phyloP scores from a whole-genome alignment of 2,888 invertebrate species.

The Myopa testacea region DNA sequence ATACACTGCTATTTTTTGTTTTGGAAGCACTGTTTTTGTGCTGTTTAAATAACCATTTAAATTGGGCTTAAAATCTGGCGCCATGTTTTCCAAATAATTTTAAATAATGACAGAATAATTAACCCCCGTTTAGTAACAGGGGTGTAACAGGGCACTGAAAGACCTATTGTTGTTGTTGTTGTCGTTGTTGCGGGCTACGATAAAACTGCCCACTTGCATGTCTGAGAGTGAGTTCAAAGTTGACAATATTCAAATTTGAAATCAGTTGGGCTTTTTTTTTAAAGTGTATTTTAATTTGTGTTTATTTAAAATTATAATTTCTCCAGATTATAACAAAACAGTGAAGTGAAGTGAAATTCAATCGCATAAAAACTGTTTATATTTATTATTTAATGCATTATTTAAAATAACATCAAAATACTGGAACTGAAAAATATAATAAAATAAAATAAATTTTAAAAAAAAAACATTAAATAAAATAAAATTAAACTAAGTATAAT shows the following conservation, averaged over 20 bases:
- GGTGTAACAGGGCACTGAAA: background rate
- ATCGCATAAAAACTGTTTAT: too few relatives aligned
- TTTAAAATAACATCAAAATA: conserved; percentile 7
- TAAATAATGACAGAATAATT: conserved; percentile 39
- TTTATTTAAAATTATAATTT: conserved; percentile 1
- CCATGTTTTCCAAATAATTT: conserved; percentile 22
- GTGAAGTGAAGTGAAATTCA: too few relatives aligned
- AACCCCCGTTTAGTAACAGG: conserved; percentile 27
- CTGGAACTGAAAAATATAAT: background rate
- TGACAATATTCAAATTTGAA: background rate
- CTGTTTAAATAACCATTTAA: conserved; percentile 27
- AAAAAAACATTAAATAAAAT: background rate
- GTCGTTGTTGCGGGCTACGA: background rate
- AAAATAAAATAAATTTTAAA: background rate
- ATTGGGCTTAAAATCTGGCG: conserved; percentile 22
- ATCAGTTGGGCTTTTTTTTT: background rate
- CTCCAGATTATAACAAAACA: too few relatives aligned
- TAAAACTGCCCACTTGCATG: conserved; percentile 12
- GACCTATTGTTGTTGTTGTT: background rate
- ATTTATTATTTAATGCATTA: too few relatives aligned
- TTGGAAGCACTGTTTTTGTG: background rate
- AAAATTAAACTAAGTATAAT: background rate
- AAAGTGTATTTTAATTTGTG: background rate
- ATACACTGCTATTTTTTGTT: background rate
- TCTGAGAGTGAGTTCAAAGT: background rate